Evolutionary conservation across 2,888 invertebrate genomes (phyloP).

Genomic region (Tubiluchus corallicola): DNA sequence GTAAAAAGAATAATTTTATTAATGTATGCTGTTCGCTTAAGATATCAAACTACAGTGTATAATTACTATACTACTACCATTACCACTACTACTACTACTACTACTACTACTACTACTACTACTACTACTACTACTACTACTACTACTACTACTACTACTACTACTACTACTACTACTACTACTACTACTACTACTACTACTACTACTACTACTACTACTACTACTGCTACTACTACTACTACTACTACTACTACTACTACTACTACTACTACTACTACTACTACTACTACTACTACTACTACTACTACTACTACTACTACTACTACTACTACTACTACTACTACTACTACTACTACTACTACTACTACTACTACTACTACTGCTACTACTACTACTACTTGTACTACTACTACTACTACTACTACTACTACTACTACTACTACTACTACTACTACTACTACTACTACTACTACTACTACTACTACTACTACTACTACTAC

Average conservation of each 20-base stretch:
- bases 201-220: too few species aligned
- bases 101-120: too few species aligned
- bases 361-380: conserved; percentile 3
- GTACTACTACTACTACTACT: conserved; percentile 1
- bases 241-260: conserved; percentile 3
- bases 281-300: conserved; percentile 3
- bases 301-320: too few species aligned
- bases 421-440: conserved; percentile 3
- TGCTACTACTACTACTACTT: conserved; percentile 1
- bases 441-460: conserved; percentile 3
- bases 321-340: conserved; percentile 3
- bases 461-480: conserved; percentile 3
- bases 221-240: conserved; percentile 3
- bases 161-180: too few species aligned
- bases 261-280: conserved; percentile 3
- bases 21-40: too few species aligned
- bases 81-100: too few species aligned
- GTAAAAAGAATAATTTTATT: too few species aligned
- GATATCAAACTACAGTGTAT: too few species aligned
- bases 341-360: conserved; percentile 3
- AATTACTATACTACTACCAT: too few species aligned
- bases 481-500: conserved; percentile 3
- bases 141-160: too few species aligned
- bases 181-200: too few species aligned
- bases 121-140: too few species aligned